Evolutionary conservation across 2,113 vertebrate species (phyloP), one percentile per base, ranked within the genome.

Genomic region (Myotis davidii): DNA sequence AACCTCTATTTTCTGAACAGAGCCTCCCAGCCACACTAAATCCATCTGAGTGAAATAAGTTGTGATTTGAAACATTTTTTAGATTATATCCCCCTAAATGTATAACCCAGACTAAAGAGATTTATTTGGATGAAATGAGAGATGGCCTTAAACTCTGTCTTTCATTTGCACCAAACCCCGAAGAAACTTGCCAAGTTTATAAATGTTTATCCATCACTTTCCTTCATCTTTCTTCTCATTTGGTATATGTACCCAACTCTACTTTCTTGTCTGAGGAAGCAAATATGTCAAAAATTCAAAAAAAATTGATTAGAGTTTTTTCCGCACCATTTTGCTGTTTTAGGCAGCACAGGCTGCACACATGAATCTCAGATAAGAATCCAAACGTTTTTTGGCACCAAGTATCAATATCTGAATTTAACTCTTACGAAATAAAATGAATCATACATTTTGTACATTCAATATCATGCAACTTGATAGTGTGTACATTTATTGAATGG

Each of bases 91-190:
- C 81, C 18, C 9, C 59, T 64, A 93, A 76, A 91, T 52, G 21
- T 77, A 59, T 29, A 81, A 92, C 45, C 54, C 27, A 45, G 84
- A 69, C 84, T 83, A 85, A 54, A 12, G 79, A 84, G 86, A 95
- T 94, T 87, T 87, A 91, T 95, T 92, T 82, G 77, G 54, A 85
- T 91, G 67, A 93, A 88, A 94, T 77, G 77, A 95, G 27, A 95
- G 94, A 85, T 27, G n/a, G 85, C 67, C 56, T 87, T n/a, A 81
- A 88, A 42, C 20, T 59, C 32, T 23, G 48, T 78, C 42, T 92
- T 90, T 39, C 29, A 37, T 64, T 85, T 70, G 11, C 2, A 91
- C 50, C 74, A 82, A 95, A 79, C 23, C 27, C 34, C 27, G 70
- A 61, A 91, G 37, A 91, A 94, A 84, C 88, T 52, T 67, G 34